Evolutionary conservation across 1,140 invertebrate species (phyloP), one percentile per base, ranked within the genome.

Genomic region (Spodoptera litura): DNA sequence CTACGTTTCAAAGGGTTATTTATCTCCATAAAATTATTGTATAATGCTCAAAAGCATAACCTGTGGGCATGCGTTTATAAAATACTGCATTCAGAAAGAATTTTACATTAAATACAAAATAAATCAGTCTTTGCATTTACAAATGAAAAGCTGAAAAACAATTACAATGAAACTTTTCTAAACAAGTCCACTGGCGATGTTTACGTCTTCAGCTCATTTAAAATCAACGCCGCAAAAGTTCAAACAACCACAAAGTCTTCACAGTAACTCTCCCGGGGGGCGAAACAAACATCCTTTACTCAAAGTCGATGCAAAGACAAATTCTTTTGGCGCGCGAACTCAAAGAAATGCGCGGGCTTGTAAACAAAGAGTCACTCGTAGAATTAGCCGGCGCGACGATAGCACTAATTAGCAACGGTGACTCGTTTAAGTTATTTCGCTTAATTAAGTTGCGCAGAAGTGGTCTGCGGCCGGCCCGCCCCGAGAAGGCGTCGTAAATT

Each of bases 401-500:
- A 89, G 88, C 86, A 83, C 92, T 93, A 94, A 94, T 94, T 94
- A 94, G 92, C 84, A 88, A 90, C 92, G 89, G 89, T 92, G 88
- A 89, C 90, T 92, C 91, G 89, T 89, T 94, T 94, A 92, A 93
- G 87, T 94, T 93, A 93, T 94, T 93, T 93, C 87, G 91, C 93
- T 93, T 94, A 94, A 94, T 94, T 94, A 94, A 94, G 91, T 94
- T 82, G 90, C 84, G 85, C 91, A 92, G 86, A 92, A 94, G 93
- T 94, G 93, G 91, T 92, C 91, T 93, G 89, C 86, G 88, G 87
- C 89, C 88, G 92, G 90, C 87, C 91, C 85, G 90, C 81, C 83
- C 87, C 64, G 81, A 84, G 84, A 94, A 91, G 89, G 92, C 88
- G 90, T 85, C 82, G 89, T 89, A 92, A 93, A 89, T 91, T 93